Evolutionary conservation across 2,888 invertebrate genomes (phyloP).

Genomic region (Drosophila neotestacea): DNA sequence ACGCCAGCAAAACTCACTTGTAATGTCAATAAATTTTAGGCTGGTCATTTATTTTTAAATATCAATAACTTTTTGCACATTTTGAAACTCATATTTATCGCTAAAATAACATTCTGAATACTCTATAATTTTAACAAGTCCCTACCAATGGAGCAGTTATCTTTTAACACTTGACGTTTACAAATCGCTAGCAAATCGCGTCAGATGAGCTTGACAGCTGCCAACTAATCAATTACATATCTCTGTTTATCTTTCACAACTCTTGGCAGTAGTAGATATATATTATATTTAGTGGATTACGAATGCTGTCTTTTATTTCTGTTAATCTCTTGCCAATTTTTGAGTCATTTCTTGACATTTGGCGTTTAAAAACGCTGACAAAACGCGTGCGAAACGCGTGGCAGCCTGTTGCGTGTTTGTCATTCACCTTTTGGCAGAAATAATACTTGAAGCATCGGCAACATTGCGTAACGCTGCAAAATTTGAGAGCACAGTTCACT

Average conservation of each 20-base stretch:
- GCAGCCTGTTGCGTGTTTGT: constrained; percentile 28
- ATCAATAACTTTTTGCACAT: too few species aligned
- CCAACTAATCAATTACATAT: neutral
- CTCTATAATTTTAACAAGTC: too few species aligned
- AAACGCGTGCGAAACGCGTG: constrained; percentile 7
- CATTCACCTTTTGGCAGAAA: constrained; percentile 21
- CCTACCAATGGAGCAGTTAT: neutral
- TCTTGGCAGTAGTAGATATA: constrained; percentile 1
- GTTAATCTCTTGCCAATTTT: constrained; percentile 12
- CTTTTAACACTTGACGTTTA: neutral
- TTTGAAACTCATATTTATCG: too few species aligned
- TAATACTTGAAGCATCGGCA: constrained; percentile 3
- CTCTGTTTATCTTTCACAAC: neutral
- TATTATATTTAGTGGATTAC: neutral
- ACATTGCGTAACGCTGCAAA: constrained; percentile 42
- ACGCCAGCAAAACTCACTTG: neutral
- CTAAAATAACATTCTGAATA: too few species aligned
- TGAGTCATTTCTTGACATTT: neutral
- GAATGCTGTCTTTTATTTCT: too few species aligned
- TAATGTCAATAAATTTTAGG: too few species aligned
- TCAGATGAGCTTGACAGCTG: constrained; percentile 15
- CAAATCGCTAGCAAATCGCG: neutral
- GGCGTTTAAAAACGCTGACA: constrained; percentile 14
- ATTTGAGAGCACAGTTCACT: constrained; percentile 41
- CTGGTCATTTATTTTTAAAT: too few species aligned